Evolutionary conservation across 2,888 invertebrate species (phyloP).

Genomic region (Lasioglossum zephyrum): DNA sequence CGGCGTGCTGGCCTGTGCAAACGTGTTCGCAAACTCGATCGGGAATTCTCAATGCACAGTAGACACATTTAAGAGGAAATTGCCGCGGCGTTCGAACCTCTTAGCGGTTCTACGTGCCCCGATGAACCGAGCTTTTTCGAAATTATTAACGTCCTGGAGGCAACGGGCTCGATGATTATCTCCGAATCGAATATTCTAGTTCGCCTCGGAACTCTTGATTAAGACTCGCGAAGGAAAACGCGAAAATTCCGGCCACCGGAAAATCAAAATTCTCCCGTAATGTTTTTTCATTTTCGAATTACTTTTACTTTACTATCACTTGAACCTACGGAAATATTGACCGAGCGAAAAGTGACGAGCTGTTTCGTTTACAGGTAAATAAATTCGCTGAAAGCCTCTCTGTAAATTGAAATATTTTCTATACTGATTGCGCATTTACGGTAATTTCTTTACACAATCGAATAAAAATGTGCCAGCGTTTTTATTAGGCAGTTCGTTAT

Average conservation of each 20-base stretch:
- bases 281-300: background rate
- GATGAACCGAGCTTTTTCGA: constrained; percentile 27
- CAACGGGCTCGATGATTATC: background rate
- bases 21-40: constrained; percentile 68
- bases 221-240: background rate
- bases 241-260: background rate
- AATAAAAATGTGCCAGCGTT: background rate
- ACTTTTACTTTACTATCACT: background rate
- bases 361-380: background rate
- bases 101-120: constrained; percentile 46
- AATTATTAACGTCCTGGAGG: constrained; percentile 19
- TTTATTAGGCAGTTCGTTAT: background rate
- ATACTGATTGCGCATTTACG: background rate
- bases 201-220: background rate
- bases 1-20: constrained; percentile 49
- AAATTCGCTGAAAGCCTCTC: background rate
- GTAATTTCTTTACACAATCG: background rate
- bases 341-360: no score
- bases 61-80: constrained; percentile 58
- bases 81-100: constrained; percentile 44
- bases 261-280: background rate
- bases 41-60: constrained; percentile 62
- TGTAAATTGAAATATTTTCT: background rate
- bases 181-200: background rate
- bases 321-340: no score